Evolutionary conservation across 2,113 vertebrate species (phyloP).

Genomic region (Calypte anna): DNA sequence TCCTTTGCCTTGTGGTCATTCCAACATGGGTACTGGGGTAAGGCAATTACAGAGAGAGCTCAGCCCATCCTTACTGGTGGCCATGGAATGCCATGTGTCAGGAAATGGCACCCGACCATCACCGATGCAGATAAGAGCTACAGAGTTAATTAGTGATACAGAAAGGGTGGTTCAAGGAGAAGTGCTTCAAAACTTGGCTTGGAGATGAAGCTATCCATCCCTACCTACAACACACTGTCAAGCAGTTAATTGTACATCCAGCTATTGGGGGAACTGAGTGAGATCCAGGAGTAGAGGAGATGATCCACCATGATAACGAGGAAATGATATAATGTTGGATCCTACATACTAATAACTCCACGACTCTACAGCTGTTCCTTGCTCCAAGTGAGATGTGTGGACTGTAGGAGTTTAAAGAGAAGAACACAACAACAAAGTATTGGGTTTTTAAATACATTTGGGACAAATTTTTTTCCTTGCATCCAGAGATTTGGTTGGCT

Average conservation of each 20-base stretch:
- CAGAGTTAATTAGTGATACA: neutral
- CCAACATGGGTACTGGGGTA: neutral
- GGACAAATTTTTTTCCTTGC: neutral
- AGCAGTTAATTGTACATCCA: neutral
- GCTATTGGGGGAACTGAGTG: neutral
- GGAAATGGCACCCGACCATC: neutral
- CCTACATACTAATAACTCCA: neutral
- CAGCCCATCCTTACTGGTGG: constrained; percentile 18
- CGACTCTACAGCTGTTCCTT: neutral
- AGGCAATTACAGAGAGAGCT: neutral
- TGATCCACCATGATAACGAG: neutral
- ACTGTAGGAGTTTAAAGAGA: neutral
- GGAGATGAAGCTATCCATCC: constrained; percentile 13
- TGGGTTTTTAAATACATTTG: neutral
- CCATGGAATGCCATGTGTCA: constrained; percentile 35
- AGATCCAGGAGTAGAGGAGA: neutral
- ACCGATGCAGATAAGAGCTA: neutral
- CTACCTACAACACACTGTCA: neutral
- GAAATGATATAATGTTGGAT: neutral
- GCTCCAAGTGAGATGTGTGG: neutral
- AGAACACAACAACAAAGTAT: neutral
- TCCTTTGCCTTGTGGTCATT: neutral
- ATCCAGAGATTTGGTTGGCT: neutral
- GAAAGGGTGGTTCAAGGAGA: constrained; percentile 28
- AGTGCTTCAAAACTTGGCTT: constrained; percentile 15